Evolutionary conservation across 1,140 invertebrate species (phyloP).

Genomic region (Trichomalopsis sarcophagae): DNA sequence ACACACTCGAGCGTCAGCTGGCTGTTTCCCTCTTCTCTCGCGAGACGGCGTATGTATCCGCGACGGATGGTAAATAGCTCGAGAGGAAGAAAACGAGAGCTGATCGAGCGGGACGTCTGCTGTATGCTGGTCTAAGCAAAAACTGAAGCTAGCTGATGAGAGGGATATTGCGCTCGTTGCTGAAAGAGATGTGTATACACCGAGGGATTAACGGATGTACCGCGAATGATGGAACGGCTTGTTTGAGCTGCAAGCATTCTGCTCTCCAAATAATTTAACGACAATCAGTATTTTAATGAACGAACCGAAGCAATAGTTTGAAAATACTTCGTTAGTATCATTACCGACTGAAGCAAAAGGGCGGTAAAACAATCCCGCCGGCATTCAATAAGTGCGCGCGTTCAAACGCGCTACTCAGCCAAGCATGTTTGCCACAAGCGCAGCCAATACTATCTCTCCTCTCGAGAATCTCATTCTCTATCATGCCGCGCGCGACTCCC

Average conservation of each 20-base stretch:
- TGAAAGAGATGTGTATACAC: background rate
- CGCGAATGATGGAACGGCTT: background rate
- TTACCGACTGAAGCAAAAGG: background rate
- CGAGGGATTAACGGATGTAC: background rate
- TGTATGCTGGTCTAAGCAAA: background rate
- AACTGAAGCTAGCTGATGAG: background rate
- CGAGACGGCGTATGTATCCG: background rate
- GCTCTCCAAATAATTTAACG: no score
- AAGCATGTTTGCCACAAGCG: background rate
- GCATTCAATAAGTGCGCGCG: background rate
- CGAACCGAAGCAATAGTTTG: background rate
- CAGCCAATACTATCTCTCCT: background rate
- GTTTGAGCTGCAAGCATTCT: background rate
- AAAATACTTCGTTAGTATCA: background rate
- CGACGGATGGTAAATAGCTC: slow-evolving; percentile 25
- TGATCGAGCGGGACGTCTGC: background rate
- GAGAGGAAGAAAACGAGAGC: background rate
- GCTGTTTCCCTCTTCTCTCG: background rate
- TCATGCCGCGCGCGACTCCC: background rate
- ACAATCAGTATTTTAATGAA: background rate
- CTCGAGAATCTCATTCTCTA: background rate
- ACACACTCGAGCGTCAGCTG: background rate
- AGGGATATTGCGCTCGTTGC: background rate
- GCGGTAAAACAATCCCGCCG: background rate
- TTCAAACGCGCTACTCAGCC: background rate